A percentile compares a stretch with the other conserved stretches of the same genome.
Evolutionary conservation across 1,140 invertebrate genomes (phyloP).

Genomic region (Heliconius congener): DNA sequence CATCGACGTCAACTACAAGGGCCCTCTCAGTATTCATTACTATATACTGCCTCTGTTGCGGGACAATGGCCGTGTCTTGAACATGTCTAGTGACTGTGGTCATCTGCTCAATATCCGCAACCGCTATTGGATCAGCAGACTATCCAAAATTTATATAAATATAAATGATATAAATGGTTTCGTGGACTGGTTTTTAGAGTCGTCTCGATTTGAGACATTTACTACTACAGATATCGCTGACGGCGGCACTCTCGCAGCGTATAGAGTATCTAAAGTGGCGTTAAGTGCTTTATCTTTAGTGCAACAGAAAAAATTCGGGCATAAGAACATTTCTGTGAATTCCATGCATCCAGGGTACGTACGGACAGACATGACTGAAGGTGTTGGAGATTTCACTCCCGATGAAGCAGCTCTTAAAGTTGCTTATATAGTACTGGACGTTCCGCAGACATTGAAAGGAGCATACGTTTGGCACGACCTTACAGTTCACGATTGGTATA

Average conservation of each 20-base stretch:
- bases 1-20: constrained; percentile 85
- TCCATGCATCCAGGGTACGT: constrained; percentile 86
- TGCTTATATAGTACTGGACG: constrained; percentile 51
- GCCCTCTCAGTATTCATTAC: constrained; percentile 83
- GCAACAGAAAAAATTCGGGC: constrained; percentile 83
- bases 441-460: constrained; percentile 62
- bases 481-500: constrained; percentile 64
- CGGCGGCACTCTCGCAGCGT: constrained; percentile 83
- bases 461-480: constrained; percentile 74
- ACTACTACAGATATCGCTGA: constrained; percentile 68
- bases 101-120: constrained; percentile 83
- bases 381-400: constrained; percentile 83
- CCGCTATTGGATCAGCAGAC: constrained; percentile 78
- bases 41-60: constrained; percentile 86
- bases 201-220: constrained; percentile 59
- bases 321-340: constrained; percentile 85
- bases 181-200: constrained; percentile 85
- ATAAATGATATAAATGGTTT: constrained; percentile 82
- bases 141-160: constrained; percentile 80
- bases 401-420: constrained; percentile 82
- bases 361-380: constrained; percentile 87
- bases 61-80: constrained; percentile 86
- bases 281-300: constrained; percentile 84
- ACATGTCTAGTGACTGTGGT: constrained; percentile 87
- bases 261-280: constrained; percentile 87